phyloP scores from a whole-genome alignment of 2,797 vertebrate species.

The Cichlasoma orientale region DNA sequence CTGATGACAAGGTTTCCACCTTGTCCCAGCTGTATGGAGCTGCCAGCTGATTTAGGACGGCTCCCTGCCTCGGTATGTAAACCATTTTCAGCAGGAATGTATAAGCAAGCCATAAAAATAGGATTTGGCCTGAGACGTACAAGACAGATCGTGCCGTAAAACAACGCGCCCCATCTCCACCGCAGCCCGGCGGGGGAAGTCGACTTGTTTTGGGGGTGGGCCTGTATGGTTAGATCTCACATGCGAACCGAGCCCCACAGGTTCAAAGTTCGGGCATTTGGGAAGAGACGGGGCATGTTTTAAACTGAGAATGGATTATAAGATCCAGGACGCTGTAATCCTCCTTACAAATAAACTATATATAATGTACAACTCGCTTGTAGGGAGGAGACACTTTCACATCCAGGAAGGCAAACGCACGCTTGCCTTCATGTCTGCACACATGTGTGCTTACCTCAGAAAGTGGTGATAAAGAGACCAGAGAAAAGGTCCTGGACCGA shows the following conservation, averaged over 20 bases:
- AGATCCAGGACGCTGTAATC: constrained; percentile 66
- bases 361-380: constrained; percentile 56
- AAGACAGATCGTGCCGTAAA: constrained; percentile 86
- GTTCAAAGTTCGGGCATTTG: constrained; percentile 79
- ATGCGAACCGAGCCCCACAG: constrained; percentile 70
- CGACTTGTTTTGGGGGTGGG: neutral
- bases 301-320: constrained; percentile 83
- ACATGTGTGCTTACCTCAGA: neutral
- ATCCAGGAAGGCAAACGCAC: constrained; percentile 15
- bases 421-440: neutral
- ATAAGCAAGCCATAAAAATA: constrained; percentile 95
- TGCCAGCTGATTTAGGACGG: constrained; percentile 93
- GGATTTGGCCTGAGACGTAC: constrained; percentile 85
- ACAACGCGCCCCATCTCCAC: constrained; percentile 85
- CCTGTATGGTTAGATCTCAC: constrained; percentile 56
- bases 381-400: constrained; percentile 49
- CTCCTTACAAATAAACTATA: constrained; percentile 70
- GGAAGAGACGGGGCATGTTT: constrained; percentile 80
- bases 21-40: constrained; percentile 86
- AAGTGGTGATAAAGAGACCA: neutral
- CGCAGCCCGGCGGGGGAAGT: constrained; percentile 70
- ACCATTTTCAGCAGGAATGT: constrained; percentile 91
- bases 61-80: constrained; percentile 89
- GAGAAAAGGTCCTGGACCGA: neutral
- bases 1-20: constrained; percentile 87